Evolutionary conservation across 2,888 invertebrate genomes (phyloP), one percentile per base, ranked within the genome.

Genomic region (Drosophila neoperkinsi): DNA sequence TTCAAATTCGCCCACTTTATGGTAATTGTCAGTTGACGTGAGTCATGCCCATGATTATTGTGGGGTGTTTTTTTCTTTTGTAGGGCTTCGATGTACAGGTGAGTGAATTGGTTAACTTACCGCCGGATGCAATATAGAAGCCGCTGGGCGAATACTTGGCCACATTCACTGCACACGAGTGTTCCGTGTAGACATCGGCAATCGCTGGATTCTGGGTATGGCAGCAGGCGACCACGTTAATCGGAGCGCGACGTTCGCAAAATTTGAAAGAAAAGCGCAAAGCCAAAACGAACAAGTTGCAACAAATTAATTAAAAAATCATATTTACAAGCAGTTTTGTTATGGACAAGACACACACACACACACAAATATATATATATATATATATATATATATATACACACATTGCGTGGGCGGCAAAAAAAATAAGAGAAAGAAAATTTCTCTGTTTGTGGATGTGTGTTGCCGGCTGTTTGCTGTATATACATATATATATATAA

Each of bases 111-210:
- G 31, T 55, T 59, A 57, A 88, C 91, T 95, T 94, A 98, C 98
- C 98, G 94, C 98, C 99, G 79, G 99, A 99, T 50, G 99, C 98
- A 91, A 99, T 99, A 94, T 99, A 99, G 94, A 98, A 99, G 80
- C 99, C 98, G 93, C 98, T 98, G 11, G 99, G 99, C 33, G 99
- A 98, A 94, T 99, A 99, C 94, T 99, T 99, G 71, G 99, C 99
- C 69, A 99, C 98, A 92, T 98, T 98, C 5, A 99, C 98, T 91
- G 96, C 95, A 91, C 97, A 97, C 56, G 99, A 97, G 94, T 99
- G 99, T 94, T 99, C 99, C 5, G 99, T 98, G 94, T 99, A 99
- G 79, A 99, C 96, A 93, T 99, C 99, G 74, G 98, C 95, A 82
- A 98, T 96, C 25, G 97, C 96, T 79, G 99, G 98, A 94, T 99